phyloP scores from a whole-genome alignment of 2,113 vertebrate genomes.

The Morone saxatilis region DNA sequence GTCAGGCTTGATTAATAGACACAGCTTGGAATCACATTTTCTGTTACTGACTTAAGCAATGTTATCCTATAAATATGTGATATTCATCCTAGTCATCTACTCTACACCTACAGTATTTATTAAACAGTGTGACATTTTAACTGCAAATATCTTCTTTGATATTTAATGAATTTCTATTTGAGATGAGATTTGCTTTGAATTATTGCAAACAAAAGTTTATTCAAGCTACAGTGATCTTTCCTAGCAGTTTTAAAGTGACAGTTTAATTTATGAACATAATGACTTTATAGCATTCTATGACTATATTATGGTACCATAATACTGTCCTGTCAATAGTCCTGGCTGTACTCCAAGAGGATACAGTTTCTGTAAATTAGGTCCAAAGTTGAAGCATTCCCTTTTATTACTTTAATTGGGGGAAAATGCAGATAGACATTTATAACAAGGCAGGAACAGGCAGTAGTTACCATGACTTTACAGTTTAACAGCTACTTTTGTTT shows the following conservation, averaged over 20 bases:
- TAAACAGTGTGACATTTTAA: neutral
- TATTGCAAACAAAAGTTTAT: neutral
- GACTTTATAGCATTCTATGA: constrained; percentile 30
- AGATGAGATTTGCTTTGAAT: neutral
- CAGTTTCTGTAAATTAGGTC: constrained; percentile 71
- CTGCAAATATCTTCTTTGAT: neutral
- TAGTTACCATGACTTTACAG: constrained; percentile 62
- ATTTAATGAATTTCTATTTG: neutral
- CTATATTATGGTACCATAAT: constrained; percentile 45
- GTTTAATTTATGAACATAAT: constrained; percentile 13
- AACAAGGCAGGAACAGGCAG: constrained; percentile 38
- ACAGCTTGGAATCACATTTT: neutral
- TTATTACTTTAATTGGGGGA: constrained; percentile 76
- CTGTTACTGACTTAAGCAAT: constrained; percentile 3
- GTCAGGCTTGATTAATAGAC: neutral
- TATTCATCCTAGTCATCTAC: neutral
- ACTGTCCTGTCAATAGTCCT: constrained; percentile 47
- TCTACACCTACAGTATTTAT: neutral
- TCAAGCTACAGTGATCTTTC: neutral
- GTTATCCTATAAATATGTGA: neutral
- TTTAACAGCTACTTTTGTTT: constrained; percentile 72
- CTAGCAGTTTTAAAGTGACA: neutral
- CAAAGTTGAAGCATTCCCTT: constrained; percentile 81
- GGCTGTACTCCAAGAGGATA: constrained; percentile 59
- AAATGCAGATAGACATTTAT: constrained; percentile 70